A percentile compares a stretch with the other conserved stretches of the same genome.
Evolutionary conservation across 2,888 invertebrate species (phyloP).

Genomic region (Limnephilus auricula): DNA sequence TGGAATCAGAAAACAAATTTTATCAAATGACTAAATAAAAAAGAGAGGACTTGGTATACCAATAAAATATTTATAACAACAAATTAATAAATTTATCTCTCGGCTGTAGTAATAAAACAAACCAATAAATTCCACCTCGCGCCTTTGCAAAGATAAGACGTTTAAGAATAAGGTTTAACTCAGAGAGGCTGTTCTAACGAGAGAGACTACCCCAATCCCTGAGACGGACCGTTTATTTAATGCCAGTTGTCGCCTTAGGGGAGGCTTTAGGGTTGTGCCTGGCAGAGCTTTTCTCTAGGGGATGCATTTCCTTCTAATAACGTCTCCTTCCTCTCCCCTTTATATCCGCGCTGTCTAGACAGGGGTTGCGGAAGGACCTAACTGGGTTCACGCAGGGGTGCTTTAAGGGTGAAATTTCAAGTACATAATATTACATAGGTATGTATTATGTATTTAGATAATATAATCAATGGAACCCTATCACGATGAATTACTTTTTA

Average conservation of each 20-base stretch:
- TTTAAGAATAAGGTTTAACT: neutral
- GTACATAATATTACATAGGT: neutral
- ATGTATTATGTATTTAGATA: neutral
- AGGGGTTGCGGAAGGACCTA: neutral
- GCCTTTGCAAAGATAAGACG: neutral
- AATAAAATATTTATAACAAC: no score
- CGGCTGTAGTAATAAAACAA: neutral
- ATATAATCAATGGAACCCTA: neutral
- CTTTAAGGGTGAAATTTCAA: neutral
- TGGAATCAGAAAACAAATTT: no score
- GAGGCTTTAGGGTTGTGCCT: neutral
- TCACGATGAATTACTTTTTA: neutral
- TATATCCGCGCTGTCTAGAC: constrained; percentile 9
- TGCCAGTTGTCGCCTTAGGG: neutral
- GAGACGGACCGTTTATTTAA: neutral
- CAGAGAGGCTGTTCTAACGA: neutral
- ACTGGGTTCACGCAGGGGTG: neutral
- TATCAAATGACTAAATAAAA: no score
- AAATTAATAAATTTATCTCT: neutral
- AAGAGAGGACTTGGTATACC: no score
- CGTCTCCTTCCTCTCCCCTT: neutral
- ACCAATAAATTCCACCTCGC: neutral
- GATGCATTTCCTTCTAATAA: neutral
- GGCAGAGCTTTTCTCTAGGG: neutral
- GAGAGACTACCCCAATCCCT: neutral